A percentile compares a stretch with the other conserved stretches of the same genome.
phyloP scores from a whole-genome alignment of 1,140 invertebrate species.

The Aphis craccivora region DNA sequence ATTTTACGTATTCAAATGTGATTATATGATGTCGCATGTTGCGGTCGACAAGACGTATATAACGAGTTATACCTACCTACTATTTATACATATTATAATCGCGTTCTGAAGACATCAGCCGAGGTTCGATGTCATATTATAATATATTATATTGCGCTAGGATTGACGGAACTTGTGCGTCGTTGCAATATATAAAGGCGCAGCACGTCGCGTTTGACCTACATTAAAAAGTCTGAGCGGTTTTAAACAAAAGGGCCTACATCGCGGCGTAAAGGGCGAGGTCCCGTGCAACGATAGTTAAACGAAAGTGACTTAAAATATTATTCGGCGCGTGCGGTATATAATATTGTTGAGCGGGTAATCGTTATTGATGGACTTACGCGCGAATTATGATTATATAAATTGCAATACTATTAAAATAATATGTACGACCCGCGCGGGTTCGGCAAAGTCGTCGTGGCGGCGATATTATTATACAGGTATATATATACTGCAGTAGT shows the following conservation, averaged over 20 bases:
- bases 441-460: background rate
- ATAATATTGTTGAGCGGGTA: background rate
- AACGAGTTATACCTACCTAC: no score
- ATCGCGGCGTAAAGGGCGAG: slow-evolving; percentile 4
- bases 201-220: slow-evolving; percentile 14
- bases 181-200: background rate
- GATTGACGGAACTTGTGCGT: background rate
- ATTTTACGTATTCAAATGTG: no score
- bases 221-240: background rate
- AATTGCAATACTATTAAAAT: background rate
- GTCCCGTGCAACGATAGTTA: background rate
- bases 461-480: background rate
- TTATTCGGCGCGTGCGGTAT: background rate
- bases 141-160: background rate
- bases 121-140: background rate
- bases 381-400: background rate
- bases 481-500: no score
- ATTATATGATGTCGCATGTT: no score
- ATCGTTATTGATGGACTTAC: slow-evolving; percentile 25
- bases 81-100: no score
- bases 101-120: background rate
- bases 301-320: background rate
- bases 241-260: background rate
- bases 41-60: no score
- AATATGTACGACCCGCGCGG: no score